Conservation (phyloP, 2,888 invertebrate genomes). For the Volucella bombylans region DNA sequence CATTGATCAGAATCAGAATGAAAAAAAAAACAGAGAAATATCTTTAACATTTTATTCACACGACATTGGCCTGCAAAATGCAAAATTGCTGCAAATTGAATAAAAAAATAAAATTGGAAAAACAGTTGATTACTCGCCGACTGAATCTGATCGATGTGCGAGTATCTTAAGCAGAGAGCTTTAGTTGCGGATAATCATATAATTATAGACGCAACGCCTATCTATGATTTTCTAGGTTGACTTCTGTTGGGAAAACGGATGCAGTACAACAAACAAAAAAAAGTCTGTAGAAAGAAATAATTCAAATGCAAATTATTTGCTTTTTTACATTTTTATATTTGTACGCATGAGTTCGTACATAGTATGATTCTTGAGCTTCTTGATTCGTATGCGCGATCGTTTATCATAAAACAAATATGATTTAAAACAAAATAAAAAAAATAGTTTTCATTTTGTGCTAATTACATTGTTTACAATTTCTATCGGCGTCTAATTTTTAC, state of each 20-base stretch:
- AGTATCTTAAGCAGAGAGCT: slow-evolving; percentile 13
- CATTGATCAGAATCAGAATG: slow-evolving; percentile 55
- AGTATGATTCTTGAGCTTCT: slow-evolving; percentile 58
- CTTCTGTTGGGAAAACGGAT: slow-evolving; percentile 64
- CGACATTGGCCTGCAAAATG: slow-evolving; percentile 72
- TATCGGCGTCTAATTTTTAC: no score
- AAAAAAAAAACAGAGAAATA: slow-evolving; percentile 11
- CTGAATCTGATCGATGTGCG: slow-evolving; percentile 11
- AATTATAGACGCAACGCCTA: slow-evolving; percentile 68
- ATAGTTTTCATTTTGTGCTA: no score
- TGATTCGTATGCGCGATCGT: slow-evolving; percentile 16
- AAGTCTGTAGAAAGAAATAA: slow-evolving; percentile 24
- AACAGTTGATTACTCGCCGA: slow-evolving; percentile 47
- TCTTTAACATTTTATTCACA: slow-evolving; percentile 7
- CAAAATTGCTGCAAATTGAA: slow-evolving; percentile 58
- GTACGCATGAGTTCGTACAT: neutral
- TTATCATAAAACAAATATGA: neutral
- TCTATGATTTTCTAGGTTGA: slow-evolving; percentile 63
- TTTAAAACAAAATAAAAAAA: neutral
- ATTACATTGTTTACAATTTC: neutral
- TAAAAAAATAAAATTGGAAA: slow-evolving; percentile 20
- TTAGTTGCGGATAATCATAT: slow-evolving; percentile 57
- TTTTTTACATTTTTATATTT: neutral
- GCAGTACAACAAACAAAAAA: slow-evolving; percentile 31
- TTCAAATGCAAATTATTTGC: slow-evolving; percentile 59